Conservation (phyloP, 2,113 vertebrate species). For the Eubucco bourcierii region DNA sequence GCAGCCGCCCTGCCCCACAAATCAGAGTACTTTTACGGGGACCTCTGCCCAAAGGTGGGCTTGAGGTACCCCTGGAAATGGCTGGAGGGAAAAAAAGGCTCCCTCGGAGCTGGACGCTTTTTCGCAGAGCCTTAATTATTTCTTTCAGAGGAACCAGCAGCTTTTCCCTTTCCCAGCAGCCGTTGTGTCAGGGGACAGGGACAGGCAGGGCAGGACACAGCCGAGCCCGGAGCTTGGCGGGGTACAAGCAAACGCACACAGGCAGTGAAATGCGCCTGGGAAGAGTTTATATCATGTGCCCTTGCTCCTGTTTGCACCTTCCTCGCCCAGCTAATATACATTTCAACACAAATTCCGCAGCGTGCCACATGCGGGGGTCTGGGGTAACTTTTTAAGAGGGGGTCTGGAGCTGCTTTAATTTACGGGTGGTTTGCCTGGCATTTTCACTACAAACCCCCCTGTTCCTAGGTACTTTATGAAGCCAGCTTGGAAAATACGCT, state of each 20-base stretch:
- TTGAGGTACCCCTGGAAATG: neutral
- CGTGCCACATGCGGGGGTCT: neutral
- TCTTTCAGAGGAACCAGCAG: neutral
- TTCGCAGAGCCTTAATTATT: accelerated
- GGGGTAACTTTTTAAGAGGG: neutral
- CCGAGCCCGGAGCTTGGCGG: neutral
- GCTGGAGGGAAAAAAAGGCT: neutral
- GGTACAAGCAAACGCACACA: neutral
- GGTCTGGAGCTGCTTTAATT: neutral
- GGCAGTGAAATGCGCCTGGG: accelerated
- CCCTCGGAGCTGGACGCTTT: neutral
- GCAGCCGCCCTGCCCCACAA: neutral
- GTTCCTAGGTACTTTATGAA: neutral
- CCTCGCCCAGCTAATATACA: neutral
- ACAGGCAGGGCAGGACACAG: neutral
- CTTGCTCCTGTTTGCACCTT: neutral
- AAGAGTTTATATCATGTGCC: neutral
- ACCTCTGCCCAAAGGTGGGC: neutral
- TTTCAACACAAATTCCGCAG: neutral
- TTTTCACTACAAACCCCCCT: accelerated
- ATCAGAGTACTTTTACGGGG: neutral
- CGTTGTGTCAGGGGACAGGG: neutral
- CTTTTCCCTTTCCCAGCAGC: neutral
- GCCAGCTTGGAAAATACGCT: neutral
- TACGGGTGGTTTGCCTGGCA: neutral